Evolutionary conservation across 1,140 invertebrate species (phyloP), one percentile per base, ranked within the genome.

Genomic region (Nomia melanderi): DNA sequence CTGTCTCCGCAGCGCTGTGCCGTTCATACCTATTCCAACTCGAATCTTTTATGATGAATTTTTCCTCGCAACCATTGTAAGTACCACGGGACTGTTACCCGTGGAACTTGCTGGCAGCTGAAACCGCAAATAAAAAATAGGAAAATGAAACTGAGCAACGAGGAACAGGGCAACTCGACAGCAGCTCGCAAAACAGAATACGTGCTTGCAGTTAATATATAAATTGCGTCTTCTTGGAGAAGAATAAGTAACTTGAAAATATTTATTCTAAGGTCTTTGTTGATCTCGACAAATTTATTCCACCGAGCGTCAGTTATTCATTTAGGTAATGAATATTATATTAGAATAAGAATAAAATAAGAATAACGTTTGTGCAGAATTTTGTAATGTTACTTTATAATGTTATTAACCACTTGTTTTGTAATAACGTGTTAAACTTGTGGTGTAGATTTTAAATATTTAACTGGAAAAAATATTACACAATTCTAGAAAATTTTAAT

Each of bases 11-110:
- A 4, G 11, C 17, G 54, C 47, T 69, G 36, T 31, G 57, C 17
- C 23, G 29, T 70, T 53, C 66, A 53, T 67, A 75, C 65, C 65
- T 39, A 69, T 76, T 69, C 41, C 25, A 20, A 2, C 66, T 41
- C 23, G 66, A 70, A 77, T 77, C 20, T 31, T 39, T 23, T 25
- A 25, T 70, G 66, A 69, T 60, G 60, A 77, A 77, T 70, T 54
- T 31, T 57, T 31, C 41, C 50, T 2, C 7, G 17, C n/a, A 7
- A 9, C 23, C 27, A 29, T 11, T 41, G 23, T 23, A n/a, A n/a
- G n/a, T n/a, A 27, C 23, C 29, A 14, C 1, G 2, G 23, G 29
- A 20, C 39, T 39, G 20, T 25, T 39, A 39, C 59, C n/a, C 5
- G n/a, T 17, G 3, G 14, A 39, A 56, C 12, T 31, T 62, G 33